Evolutionary conservation across 2,113 vertebrate genomes (phyloP).

Genomic region (Catharus minimus): DNA sequence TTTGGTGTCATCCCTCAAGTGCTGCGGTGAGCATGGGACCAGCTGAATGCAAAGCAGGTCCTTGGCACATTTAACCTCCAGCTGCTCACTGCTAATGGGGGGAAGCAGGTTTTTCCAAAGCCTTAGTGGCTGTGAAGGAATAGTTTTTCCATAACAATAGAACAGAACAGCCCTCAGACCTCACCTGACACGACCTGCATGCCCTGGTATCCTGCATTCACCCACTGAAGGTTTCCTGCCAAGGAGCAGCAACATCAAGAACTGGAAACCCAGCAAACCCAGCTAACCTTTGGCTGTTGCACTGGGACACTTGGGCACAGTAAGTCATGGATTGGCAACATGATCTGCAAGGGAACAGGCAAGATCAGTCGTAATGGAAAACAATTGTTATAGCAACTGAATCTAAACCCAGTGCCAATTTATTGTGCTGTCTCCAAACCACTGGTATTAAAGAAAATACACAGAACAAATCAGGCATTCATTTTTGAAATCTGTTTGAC

Average conservation of each 20-base stretch:
- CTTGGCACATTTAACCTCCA: background rate
- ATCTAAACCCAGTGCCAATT: background rate
- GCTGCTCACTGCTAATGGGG: background rate
- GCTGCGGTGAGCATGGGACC: background rate
- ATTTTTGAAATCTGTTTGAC: background rate
- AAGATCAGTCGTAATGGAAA: background rate
- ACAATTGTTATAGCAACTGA: background rate
- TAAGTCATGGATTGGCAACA: background rate
- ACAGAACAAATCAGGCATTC: background rate
- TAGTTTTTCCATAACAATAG: too few species aligned
- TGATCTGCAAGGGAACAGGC: background rate
- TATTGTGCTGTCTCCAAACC: background rate
- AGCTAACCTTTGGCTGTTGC: background rate
- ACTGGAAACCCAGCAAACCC: background rate
- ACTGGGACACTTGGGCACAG: background rate
- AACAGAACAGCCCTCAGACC: background rate
- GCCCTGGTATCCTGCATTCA: accelerated
- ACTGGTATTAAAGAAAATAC: background rate
- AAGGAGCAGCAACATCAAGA: background rate
- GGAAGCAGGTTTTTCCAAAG: background rate
- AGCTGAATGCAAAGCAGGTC: background rate
- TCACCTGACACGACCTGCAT: background rate
- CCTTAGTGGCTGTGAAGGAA: background rate
- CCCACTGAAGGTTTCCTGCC: background rate
- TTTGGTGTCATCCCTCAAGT: background rate